Percentiles rank a stretch among this genome's conserved stretches.
Conservation (phyloP, 2,888 invertebrate species). For the Nebria brevicollis region DNA sequence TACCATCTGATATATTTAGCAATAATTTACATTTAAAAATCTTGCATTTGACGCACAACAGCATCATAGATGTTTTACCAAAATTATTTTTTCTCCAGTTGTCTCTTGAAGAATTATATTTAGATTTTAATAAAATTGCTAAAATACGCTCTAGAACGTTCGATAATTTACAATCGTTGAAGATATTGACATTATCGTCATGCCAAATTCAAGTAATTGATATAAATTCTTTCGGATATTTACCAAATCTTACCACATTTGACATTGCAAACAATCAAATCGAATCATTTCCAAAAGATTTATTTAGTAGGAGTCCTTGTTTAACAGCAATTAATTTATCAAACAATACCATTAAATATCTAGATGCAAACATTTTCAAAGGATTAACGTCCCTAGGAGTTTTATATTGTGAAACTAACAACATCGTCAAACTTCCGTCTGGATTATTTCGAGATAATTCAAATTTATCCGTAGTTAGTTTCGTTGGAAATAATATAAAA, state of each 20-base stretch:
- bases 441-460: slow-evolving; percentile 30
- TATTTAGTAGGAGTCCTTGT: slow-evolving; percentile 28
- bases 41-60: slow-evolving; percentile 46
- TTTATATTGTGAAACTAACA: slow-evolving; percentile 27
- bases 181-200: slow-evolving; percentile 34
- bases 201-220: slow-evolving; percentile 32
- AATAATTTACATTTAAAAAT: slow-evolving; percentile 39
- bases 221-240: slow-evolving; percentile 26
- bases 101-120: slow-evolving; percentile 46
- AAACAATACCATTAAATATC: slow-evolving; percentile 33
- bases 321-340: slow-evolving; percentile 43
- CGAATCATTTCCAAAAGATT: slow-evolving; percentile 22
- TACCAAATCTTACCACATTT: slow-evolving; percentile 31
- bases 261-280: slow-evolving; percentile 37
- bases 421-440: slow-evolving; percentile 24
- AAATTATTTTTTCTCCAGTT: slow-evolving; percentile 41
- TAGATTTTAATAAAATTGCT: slow-evolving; percentile 43
- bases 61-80: slow-evolving; percentile 36
- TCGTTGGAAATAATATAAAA: slow-evolving; percentile 22
- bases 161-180: slow-evolving; percentile 31
- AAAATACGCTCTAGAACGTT: slow-evolving; percentile 38
- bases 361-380: slow-evolving; percentile 38
- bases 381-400: slow-evolving; percentile 23
- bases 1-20: slow-evolving; percentile 44
- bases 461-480: slow-evolving; percentile 33